These are phyloP conservation scores for Malthinus flaveolus DNA, from an alignment of 2,888 invertebrate species.

Conservation along the genomic window DNA sequence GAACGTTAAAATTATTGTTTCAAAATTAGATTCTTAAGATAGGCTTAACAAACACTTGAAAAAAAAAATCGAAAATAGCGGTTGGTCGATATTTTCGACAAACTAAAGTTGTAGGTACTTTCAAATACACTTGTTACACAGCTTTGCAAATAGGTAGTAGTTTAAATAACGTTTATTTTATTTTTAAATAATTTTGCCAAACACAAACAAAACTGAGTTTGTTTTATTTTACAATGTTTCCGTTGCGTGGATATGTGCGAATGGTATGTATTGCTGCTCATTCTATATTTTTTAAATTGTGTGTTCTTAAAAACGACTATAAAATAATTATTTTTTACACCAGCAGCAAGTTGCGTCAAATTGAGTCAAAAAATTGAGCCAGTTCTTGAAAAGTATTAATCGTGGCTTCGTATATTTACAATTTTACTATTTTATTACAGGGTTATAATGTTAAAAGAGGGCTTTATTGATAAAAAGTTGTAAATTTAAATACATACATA, in stretches of 20 bases:
- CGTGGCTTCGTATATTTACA: constrained; percentile 3
- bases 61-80: not conserved
- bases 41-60: too few relatives aligned
- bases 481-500: too few relatives aligned
- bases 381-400: constrained; percentile 51
- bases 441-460: constrained; percentile 18
- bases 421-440: constrained; percentile 7
- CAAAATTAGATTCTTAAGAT: not conserved
- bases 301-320: constrained; percentile 17
- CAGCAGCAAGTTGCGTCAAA: constrained; percentile 51
- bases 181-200: constrained; percentile 30
- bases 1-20: not conserved
- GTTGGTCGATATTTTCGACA: constrained; percentile 1
- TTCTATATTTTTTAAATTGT: constrained; percentile 29
- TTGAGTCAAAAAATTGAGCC: constrained; percentile 52
- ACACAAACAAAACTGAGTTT: constrained; percentile 55
- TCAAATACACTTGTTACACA: constrained; percentile 24
- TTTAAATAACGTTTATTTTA: constrained; percentile 20
- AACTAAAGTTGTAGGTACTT: constrained; percentile 20
- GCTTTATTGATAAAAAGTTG: too few relatives aligned
- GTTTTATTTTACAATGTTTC: constrained; percentile 56
- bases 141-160: constrained; percentile 28
- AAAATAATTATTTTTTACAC: constrained; percentile 12
- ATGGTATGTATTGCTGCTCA: constrained; percentile 54
- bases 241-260: constrained; percentile 55